Evolutionary conservation across 2,888 invertebrate species (phyloP), one percentile per base, ranked within the genome.

Genomic region (Perdita meconis): DNA sequence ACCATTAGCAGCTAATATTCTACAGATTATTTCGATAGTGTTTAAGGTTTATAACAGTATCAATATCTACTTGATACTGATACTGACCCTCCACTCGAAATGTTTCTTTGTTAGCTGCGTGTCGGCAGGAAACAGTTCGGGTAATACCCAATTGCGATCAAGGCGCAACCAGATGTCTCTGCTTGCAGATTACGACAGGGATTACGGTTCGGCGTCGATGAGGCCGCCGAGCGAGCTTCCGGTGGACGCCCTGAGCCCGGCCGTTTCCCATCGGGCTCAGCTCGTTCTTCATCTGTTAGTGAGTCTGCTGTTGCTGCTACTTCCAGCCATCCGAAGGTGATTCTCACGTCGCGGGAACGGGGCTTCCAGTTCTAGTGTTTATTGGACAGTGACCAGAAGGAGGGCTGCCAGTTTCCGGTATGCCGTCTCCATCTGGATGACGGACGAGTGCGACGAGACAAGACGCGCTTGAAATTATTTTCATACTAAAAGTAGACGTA

Each of bases 331-430:
- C 85, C 87, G 89, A 76, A 91, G 91, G 87, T 91, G 91, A 91
- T 91, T 87, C 83, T 87, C 85, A 86, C 82, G 81, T 81, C 82
- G 81, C 79, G 76, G 86, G 86, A 84, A 88, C 86, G 85, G 89
- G 88, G 89, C 90, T 90, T 90, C 90, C 90, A 90, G 85, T 88
- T 85, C 82, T 90, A 90, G 90, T 88, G 87, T 89, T 89, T 89
- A 89, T 85, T 86, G 85, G 82, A 79, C 82, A 82, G 72, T 82
- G 77, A 65, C 77, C 86, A 77, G 63, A 50, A 69, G 34, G 60
- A 51, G 69, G 75, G 74, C 56, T 30, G 38, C 73, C 70, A 63
- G 61, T 73, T 80, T 69, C 70, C 76, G 80, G 80, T 55, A 19
- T 53, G 68, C 65, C 70, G 75, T 16, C 66, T 73, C 76, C 80